phyloP scores from a whole-genome alignment of 1,140 invertebrate species.

The Cydia fagiglandana region DNA sequence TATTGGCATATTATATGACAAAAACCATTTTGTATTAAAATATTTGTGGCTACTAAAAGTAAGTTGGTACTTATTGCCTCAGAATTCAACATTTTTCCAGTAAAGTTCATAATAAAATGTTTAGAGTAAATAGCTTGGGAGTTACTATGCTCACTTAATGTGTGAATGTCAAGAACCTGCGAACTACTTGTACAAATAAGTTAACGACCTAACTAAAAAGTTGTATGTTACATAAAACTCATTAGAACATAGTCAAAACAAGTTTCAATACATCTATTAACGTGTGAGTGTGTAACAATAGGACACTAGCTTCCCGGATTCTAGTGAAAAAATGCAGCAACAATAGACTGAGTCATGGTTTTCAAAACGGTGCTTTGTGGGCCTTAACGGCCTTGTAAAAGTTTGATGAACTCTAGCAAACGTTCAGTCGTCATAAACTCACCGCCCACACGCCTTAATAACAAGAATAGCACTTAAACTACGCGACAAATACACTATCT shows the following conservation, averaged over 20 bases:
- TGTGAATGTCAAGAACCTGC: slow-evolving; percentile 2
- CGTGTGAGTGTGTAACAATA: slow-evolving; percentile 1
- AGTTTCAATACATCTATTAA: slow-evolving; percentile 6
- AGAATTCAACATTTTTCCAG: background rate
- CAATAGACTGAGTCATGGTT: slow-evolving; percentile 50
- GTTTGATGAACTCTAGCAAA: slow-evolving; percentile 56
- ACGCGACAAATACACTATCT: background rate
- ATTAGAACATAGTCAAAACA: background rate
- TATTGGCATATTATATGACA: too few relatives aligned
- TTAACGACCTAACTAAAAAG: background rate
- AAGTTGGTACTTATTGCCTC: too few relatives aligned
- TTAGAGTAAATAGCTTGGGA: background rate
- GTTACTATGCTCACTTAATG: background rate
- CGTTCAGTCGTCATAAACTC: slow-evolving; percentile 4
- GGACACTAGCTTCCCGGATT: background rate
- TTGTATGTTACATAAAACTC: slow-evolving; percentile 8
- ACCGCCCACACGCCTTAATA: background rate
- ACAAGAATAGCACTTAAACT: background rate
- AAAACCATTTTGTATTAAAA: too few relatives aligned
- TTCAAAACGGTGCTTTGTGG: slow-evolving; percentile 55
- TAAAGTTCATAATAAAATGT: background rate
- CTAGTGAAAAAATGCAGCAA: slow-evolving; percentile 33
- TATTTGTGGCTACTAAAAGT: too few relatives aligned
- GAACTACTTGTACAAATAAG: slow-evolving; percentile 5
- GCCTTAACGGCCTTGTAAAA: slow-evolving; percentile 58